Base-by-base conservation (phyloP, 2,888 invertebrate genomes). In the Lottia gigantea region DNA sequence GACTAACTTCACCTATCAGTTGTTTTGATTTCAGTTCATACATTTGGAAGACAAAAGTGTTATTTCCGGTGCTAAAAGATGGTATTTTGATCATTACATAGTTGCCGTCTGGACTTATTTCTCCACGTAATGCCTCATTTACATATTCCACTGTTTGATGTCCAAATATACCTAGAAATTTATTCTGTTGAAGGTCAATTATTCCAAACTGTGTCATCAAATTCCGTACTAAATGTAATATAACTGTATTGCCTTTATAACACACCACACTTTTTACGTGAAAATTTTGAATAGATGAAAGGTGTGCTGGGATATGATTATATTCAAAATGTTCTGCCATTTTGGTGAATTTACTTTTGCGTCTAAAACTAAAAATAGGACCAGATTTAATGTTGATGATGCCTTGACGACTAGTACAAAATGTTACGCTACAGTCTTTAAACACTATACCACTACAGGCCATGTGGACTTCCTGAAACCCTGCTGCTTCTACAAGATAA, bases 281-380 rank as follows among this genome's bases (percentile, higher is more conserved):
- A 77, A 88, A 88, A 75, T 88, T 87, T 76, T 88, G 87, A 67
- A 88, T 87, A 25, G 87, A 87, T 0, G 87, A 87, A 73, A 88
- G 80, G 76, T 88, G 88, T 16, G 88, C 88, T 15, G 88, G 88
- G 64, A 88, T 88, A 78, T 88, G 87, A 79, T 88, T 88, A 82
- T 88, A 88, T 73, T 88, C 88, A 74, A 88, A 88, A 80, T 88
- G 88, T 78, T 88, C 87, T 0, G 87, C 87, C 87, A 88, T 87
- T 78, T 87, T 87, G 16, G 87, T 85, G 77, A 88, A 88, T 75
- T 87, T 88, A 76, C 83, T 83, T 62, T 85, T 80, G 68, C 87
- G 79, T 63, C 87, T 76, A 77, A 87, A 87, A 70, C 85, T 83
- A 79, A 88, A 88, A 71, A 87, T 78, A 16, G 86, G 82, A 31